Evolutionary conservation across 2,113 vertebrate species (phyloP), one percentile per base, ranked within the genome.

Genomic region (Zapornia atra): DNA sequence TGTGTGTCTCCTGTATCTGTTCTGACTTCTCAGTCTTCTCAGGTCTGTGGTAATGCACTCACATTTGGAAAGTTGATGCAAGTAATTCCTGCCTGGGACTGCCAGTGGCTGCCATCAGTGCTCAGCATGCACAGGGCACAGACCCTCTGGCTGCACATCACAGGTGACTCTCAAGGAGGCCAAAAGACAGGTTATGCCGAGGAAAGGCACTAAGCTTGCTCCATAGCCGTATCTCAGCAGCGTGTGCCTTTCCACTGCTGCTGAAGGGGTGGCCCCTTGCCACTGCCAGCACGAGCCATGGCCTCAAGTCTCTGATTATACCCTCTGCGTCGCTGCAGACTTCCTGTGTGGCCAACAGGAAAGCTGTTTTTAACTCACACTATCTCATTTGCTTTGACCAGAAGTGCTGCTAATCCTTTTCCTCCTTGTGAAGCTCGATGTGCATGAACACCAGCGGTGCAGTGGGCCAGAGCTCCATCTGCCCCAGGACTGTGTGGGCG

Each of bases 331-430:
- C 9, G 2, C 34, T 79, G 65, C 84, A 69, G 73, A 61, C 83
- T 90, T 96, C 92, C 92, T 83, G 50, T 64, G 88, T 59, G 86
- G 86, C 87, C 51, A 53, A 38, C 1, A 1, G 78, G 64, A 93
- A 82, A 82, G 76, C 36, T 0, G 7, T 77, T 86, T 59, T 63
- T 80, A 92, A 83, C 60, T 72, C 6, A 1, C n/a, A 59, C 78
- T 90, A 48, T 85, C 88, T 90, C 63, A 50, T 78, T 71, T 64
- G 28, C 91, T 86, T 76, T 83, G 83, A 69, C 71, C 72, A 86
- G 71, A 70, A 83, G 56, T 50, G 75, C 73, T 82, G 65, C 77
- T 95, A 78, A 75, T 83, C 51, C 76, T 83, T 70, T 86, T 66
- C 64, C 72, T 91, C 60, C 70, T 88, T 36, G 31, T 42, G 66